Evolutionary conservation across 2,797 vertebrate species (phyloP).

Genomic region (Trachurus trachurus): DNA sequence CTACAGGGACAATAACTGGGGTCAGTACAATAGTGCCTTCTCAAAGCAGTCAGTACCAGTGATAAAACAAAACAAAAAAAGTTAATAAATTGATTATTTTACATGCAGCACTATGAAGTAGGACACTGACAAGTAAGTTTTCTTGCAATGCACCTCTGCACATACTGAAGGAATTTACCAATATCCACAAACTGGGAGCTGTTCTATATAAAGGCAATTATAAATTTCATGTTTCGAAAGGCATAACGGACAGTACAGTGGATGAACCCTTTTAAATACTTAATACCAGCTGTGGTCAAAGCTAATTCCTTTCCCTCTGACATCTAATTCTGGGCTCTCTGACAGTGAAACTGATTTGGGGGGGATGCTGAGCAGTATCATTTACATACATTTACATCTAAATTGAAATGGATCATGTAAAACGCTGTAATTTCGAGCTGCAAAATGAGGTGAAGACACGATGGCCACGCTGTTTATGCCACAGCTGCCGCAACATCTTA

Average conservation of each 20-base stretch:
- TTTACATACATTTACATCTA: slow-evolving; percentile 77
- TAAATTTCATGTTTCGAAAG: slow-evolving; percentile 20
- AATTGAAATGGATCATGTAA: slow-evolving; percentile 63
- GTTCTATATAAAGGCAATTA: slow-evolving; percentile 3
- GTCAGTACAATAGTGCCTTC: slow-evolving; percentile 40
- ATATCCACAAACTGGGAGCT: neutral
- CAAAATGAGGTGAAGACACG: slow-evolving; percentile 40
- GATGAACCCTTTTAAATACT: slow-evolving; percentile 32
- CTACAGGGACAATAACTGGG: slow-evolving; percentile 76
- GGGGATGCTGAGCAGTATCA: slow-evolving; percentile 42
- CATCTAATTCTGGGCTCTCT: slow-evolving; percentile 53
- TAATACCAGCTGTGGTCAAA: slow-evolving; percentile 38
- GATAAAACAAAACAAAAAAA: too few species aligned
- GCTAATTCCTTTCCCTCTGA: slow-evolving; percentile 56
- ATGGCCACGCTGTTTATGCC: neutral
- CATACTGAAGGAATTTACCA: neutral
- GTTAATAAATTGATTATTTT: neutral
- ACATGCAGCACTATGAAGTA: neutral
- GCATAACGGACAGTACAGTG: slow-evolving; percentile 11
- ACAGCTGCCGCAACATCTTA: slow-evolving; percentile 7
- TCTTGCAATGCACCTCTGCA: neutral
- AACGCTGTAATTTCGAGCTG: slow-evolving; percentile 41
- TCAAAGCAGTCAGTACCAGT: slow-evolving; percentile 1
- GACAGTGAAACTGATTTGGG: slow-evolving; percentile 47
- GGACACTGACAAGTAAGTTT: neutral